phyloP scores from a whole-genome alignment of 2,113 vertebrate genomes.

The Anser brachyrhynchus region DNA sequence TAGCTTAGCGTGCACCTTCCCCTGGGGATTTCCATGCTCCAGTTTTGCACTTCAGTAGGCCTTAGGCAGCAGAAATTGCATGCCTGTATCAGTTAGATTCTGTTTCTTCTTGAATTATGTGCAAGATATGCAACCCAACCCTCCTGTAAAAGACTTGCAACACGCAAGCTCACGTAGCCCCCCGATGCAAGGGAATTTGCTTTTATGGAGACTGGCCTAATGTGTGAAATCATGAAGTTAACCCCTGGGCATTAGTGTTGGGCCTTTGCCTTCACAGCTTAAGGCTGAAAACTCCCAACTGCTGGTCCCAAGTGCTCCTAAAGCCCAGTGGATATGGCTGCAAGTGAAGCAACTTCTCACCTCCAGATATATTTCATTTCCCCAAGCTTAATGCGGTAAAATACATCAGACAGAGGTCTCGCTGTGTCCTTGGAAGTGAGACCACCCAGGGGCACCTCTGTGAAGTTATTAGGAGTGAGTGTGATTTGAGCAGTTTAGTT shows the following conservation, averaged over 20 bases:
- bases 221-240: background rate
- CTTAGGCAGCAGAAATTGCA: constrained; percentile 22
- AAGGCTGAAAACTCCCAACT: background rate
- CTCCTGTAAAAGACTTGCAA: background rate
- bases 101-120: background rate
- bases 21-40: background rate
- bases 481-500: background rate
- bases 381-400: background rate
- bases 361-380: background rate
- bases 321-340: background rate
- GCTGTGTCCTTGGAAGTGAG: background rate
- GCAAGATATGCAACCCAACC: background rate
- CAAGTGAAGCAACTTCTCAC: background rate
- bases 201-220: background rate
- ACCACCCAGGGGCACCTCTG: constrained; percentile 13
- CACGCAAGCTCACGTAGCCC: background rate
- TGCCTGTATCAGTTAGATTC: background rate
- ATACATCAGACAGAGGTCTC: background rate
- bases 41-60: background rate
- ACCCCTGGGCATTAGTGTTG: background rate
- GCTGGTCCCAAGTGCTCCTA: accelerated
- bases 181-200: background rate
- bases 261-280: background rate
- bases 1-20: background rate
- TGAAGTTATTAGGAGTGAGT: background rate